phyloP scores from a whole-genome alignment of 2,888 invertebrate species.

The Teleiodes luculella region DNA sequence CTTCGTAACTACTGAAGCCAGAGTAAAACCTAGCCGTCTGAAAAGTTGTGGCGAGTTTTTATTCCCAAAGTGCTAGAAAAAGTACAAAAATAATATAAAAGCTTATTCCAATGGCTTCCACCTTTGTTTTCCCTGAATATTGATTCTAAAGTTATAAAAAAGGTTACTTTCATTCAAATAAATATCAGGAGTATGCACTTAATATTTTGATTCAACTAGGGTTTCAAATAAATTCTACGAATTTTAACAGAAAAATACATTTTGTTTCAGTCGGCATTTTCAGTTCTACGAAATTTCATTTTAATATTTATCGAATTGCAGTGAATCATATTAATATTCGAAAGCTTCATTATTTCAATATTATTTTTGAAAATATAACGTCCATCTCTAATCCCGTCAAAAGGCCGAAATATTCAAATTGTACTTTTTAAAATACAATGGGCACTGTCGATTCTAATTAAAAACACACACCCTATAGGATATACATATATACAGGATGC shows the following conservation, averaged over 20 bases:
- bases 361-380: background rate
- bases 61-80: conserved; percentile 25
- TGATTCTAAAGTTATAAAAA: conserved; percentile 11
- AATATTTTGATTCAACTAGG: background rate
- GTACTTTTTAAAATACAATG: background rate
- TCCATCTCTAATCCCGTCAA: background rate
- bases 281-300: too few species aligned
- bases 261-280: too few species aligned
- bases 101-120: conserved; percentile 15
- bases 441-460: conserved; percentile 1
- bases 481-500: too few species aligned
- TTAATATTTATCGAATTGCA: too few species aligned
- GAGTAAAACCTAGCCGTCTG: conserved; percentile 30
- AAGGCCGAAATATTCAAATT: conserved; percentile 1
- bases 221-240: too few species aligned
- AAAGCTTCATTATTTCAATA: background rate
- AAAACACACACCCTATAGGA: conserved; percentile 6
- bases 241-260: too few species aligned
- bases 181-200: background rate
- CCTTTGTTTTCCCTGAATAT: conserved; percentile 13
- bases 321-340: too few species aligned
- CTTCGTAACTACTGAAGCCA: background rate
- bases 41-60: conserved; percentile 30
- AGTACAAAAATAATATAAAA: conserved; percentile 18
- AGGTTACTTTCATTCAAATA: background rate